Evolutionary conservation across 2,797 vertebrate species (phyloP).

Genomic region (Sebastes baramenuke): DNA sequence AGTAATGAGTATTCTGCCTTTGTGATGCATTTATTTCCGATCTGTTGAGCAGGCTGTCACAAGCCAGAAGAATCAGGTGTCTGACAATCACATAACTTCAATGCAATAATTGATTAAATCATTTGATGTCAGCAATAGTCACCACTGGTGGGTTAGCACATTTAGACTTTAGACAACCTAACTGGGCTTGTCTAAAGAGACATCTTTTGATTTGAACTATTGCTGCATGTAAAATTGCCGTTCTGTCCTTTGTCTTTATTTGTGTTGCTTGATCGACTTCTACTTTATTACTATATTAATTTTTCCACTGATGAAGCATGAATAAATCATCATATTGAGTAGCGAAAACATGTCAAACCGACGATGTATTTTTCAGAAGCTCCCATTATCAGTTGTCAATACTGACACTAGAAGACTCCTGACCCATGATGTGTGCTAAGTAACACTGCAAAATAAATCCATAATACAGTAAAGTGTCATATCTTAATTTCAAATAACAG

Average conservation of each 20-base stretch:
- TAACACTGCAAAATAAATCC: neutral
- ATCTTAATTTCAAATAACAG: neutral
- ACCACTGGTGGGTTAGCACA: neutral
- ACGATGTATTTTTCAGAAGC: neutral
- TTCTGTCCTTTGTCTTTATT: neutral
- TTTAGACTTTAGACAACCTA: neutral
- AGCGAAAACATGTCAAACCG: neutral
- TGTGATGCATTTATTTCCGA: neutral
- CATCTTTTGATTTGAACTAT: neutral
- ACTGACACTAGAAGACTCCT: neutral
- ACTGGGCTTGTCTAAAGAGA: neutral
- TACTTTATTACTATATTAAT: neutral
- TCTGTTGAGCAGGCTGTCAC: neutral
- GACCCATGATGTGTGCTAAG: neutral
- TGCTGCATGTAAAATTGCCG: neutral
- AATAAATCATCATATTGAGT: neutral
- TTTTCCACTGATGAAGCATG: constrained; percentile 13
- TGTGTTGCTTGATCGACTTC: neutral
- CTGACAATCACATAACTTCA: neutral
- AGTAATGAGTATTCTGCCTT: neutral
- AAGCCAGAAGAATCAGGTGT: neutral
- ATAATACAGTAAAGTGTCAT: neutral
- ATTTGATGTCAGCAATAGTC: neutral
- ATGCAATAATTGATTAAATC: neutral
- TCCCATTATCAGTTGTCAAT: neutral